Evolutionary conservation across 92 coral and sea anemone genomes (phyloP).

Genomic region (Zoanthus gigantus): DNA sequence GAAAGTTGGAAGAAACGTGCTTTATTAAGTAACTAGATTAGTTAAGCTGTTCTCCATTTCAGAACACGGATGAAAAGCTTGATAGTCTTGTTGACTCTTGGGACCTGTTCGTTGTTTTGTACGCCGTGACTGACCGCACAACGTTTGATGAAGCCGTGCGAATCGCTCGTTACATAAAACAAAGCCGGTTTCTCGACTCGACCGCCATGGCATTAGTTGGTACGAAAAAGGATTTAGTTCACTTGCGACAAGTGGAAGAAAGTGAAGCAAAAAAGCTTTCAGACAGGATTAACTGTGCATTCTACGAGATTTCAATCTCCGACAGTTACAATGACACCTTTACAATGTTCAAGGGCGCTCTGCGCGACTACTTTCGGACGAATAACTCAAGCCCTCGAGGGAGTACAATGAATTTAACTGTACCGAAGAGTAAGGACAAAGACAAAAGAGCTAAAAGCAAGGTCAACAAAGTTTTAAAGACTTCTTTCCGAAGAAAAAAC

Average conservation of each 20-base stretch:
- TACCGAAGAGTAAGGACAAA: constrained; percentile 27
- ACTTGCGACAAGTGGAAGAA: constrained; percentile 76
- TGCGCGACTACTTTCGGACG: constrained; percentile 67
- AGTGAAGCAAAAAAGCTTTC: constrained; percentile 82
- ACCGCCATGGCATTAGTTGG: constrained; percentile 82
- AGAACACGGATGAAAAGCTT: constrained; percentile 90
- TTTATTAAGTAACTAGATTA: background rate
- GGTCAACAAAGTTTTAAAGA: constrained; percentile 28
- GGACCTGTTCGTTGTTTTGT: constrained; percentile 89
- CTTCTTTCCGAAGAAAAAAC: constrained; percentile 33
- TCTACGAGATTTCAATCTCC: constrained; percentile 92
- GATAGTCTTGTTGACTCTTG: constrained; percentile 75
- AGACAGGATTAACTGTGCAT: constrained; percentile 80
- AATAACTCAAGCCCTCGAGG: background rate
- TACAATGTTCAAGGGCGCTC: constrained; percentile 77
- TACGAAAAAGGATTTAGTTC: constrained; percentile 88
- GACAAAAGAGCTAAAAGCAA: constrained; percentile 31
- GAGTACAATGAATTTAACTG: constrained; percentile 13
- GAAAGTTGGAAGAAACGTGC: too few species aligned
- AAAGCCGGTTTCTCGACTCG: constrained; percentile 74
- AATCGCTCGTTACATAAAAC: constrained; percentile 81
- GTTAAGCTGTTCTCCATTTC: background rate
- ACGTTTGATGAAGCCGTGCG: constrained; percentile 86
- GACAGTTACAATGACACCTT: constrained; percentile 78
- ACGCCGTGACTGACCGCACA: constrained; percentile 84